phyloP scores from a whole-genome alignment of 2,113 vertebrate species.

The Camelus dromedarius region DNA sequence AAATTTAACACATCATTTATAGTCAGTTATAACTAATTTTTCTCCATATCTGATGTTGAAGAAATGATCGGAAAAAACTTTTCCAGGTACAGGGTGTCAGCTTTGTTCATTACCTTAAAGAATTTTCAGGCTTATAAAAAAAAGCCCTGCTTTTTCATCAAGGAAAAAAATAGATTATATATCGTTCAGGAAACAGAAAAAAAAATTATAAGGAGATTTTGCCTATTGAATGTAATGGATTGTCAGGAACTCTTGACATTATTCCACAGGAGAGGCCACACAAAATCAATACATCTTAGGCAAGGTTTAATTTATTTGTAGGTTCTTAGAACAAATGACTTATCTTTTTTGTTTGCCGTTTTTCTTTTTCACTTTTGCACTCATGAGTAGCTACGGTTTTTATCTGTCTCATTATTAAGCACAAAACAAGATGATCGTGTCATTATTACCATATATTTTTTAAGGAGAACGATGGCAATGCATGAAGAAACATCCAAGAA shows the following conservation, averaged over 20 bases:
- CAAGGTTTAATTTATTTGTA: conserved; percentile 91
- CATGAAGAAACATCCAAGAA: neutral
- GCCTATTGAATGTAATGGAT: conserved; percentile 87
- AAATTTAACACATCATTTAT: conserved; percentile 14
- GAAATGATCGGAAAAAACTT: conserved; percentile 75
- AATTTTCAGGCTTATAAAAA: conserved; percentile 63
- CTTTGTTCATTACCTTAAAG: conserved; percentile 73
- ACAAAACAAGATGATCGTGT: conserved; percentile 75
- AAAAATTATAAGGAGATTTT: conserved; percentile 88
- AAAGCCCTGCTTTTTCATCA: conserved; percentile 72
- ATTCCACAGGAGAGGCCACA: conserved; percentile 88
- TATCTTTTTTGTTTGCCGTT: conserved; percentile 86
- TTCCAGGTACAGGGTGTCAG: neutral
- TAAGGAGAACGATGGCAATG: neutral
- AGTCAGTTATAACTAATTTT: conserved; percentile 8
- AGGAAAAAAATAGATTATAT: conserved; percentile 81
- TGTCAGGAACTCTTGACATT: conserved; percentile 89
- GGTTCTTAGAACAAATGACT: conserved; percentile 89
- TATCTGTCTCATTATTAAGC: conserved; percentile 77
- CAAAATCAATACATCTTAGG: conserved; percentile 91
- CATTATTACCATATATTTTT: conserved; percentile 70
- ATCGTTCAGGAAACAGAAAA: conserved; percentile 83
- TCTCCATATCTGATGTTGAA: neutral
- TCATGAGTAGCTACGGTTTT: conserved; percentile 82
- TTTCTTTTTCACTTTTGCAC: conserved; percentile 85